Evolutionary conservation across 2,888 invertebrate genomes (phyloP), one percentile per base, ranked within the genome.

Genomic region (Schrankia costaestrigalis): DNA sequence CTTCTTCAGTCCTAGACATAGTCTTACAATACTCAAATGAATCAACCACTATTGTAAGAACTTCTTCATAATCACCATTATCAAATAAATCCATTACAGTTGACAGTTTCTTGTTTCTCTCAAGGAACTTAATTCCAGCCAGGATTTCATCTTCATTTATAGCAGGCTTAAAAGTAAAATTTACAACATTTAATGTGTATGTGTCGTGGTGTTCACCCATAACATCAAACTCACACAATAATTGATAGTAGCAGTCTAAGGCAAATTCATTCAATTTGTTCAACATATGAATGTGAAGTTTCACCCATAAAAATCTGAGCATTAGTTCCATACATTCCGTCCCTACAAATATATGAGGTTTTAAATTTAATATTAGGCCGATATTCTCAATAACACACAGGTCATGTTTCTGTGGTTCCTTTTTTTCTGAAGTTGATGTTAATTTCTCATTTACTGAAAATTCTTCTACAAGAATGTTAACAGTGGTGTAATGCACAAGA

Each of bases 81-180:
- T 91, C 90, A 68, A 91, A 93, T n/a, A 94, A 76, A 35, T 90
- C 89, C 68, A 92, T 89, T 0, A 94, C 90, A 51, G 91, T 91
- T 8, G 91, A 90, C 12, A 94, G 70, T 47, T 83, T 83, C 47
- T 87, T 89, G 61, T 89, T 89, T 44, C 89, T 78, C 48, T 88
- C 87, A 21, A 86, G 70, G 41, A 77, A 81, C 34, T 78, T 78
- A 0, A 89, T 78, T 13, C 77, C 74, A 15, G 68, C 67, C 21
- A 65, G 51, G 22, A 83, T 70, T 65, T 80, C 81, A 46, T 41
- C 53, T 45, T 79, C 75, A 49, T 72, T 81, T 35, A 89, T 72
- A 3, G 54, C 37, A 15, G 85, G 72, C 55, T 85, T 86, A 26
- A 73, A 78, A 23, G 76, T 71, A 37, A 89, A 89, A 50, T 89